These are phyloP conservation scores for Hirtodrosophila duncani DNA, from an alignment of 2,888 invertebrate genomes.

Conservation along the genomic window DNA sequence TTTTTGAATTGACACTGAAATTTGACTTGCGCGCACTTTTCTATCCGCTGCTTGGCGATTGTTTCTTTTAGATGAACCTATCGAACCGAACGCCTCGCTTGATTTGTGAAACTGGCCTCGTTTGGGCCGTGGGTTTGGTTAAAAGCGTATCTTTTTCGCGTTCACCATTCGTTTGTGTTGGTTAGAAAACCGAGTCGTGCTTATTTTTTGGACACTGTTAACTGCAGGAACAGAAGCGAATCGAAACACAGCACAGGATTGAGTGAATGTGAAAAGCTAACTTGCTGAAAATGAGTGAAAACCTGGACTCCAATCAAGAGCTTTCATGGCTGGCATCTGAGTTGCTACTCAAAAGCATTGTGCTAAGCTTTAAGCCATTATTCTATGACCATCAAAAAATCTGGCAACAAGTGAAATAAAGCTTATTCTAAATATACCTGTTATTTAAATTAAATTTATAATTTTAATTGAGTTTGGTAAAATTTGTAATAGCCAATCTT, in stretches of 20 bases:
- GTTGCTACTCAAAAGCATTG: no score
- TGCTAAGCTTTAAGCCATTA: no score
- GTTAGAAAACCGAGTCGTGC: slow-evolving; percentile 23
- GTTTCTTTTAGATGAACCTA: slow-evolving; percentile 52
- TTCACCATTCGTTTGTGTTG: slow-evolving; percentile 30
- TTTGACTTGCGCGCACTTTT: slow-evolving; percentile 16
- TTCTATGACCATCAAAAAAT: no score
- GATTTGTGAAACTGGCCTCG: slow-evolving; percentile 73
- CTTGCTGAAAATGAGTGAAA: slow-evolving; percentile 8
- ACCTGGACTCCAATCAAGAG: slow-evolving; percentile 28
- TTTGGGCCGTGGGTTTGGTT: slow-evolving; percentile 53
- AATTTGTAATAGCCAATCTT: slow-evolving; percentile 43
- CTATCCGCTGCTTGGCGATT: slow-evolving; percentile 30
- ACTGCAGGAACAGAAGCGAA: slow-evolving; percentile 31
- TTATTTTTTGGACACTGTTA: slow-evolving; percentile 50
- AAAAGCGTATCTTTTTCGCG: slow-evolving; percentile 43
- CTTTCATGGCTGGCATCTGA: no score
- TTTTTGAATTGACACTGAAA: slow-evolving; percentile 27
- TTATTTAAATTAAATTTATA: slow-evolving; percentile 9
- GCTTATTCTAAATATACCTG: slow-evolving; percentile 52
- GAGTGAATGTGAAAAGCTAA: no score
- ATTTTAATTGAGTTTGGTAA: slow-evolving; percentile 5
- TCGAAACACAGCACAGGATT: slow-evolving; percentile 23
- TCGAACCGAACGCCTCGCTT: slow-evolving; percentile 71
- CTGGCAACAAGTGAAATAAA: neutral